Evolutionary conservation across 2,888 invertebrate genomes (phyloP).

Genomic region (Hirtodrosophila alboralis): DNA sequence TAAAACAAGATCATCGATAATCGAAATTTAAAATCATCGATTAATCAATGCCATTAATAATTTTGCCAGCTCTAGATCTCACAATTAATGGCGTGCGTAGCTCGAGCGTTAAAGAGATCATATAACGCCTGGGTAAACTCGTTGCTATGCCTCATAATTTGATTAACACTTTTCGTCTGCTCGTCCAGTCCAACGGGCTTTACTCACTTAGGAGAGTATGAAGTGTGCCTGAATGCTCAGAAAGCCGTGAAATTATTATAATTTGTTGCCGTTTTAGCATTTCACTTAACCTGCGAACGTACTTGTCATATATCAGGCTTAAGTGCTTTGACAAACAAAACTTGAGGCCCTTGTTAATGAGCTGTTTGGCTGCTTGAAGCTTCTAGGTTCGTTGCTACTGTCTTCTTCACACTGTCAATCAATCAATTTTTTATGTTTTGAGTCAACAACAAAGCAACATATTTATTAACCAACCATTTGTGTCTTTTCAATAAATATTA

Average conservation of each 20-base stretch:
- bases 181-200: slow-evolving; percentile 4
- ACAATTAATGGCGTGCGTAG: slow-evolving; percentile 74
- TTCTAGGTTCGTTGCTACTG: slow-evolving; percentile 36
- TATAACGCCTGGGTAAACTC: slow-evolving; percentile 69
- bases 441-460: too few species aligned
- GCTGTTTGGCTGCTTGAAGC: slow-evolving; percentile 16
- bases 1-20: too few species aligned
- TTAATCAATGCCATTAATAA: too few species aligned
- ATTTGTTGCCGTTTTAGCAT: slow-evolving; percentile 54
- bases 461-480: slow-evolving; percentile 41
- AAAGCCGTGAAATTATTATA: slow-evolving; percentile 70
- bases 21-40: too few species aligned
- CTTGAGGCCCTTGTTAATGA: slow-evolving; percentile 20
- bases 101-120: slow-evolving; percentile 77
- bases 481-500: background rate
- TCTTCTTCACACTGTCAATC: slow-evolving; percentile 37
- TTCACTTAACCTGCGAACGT: slow-evolving; percentile 43
- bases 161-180: slow-evolving; percentile 67
- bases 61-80: slow-evolving; percentile 3
- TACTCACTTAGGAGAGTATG: background rate
- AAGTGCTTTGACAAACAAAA: slow-evolving; percentile 40
- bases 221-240: slow-evolving; percentile 44
- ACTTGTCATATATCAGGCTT: slow-evolving; percentile 61
- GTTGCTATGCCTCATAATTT: slow-evolving; percentile 65
- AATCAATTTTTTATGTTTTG: too few species aligned